Percentiles rank a stretch among this genome's conserved stretches.
phyloP scores from a whole-genome alignment of 2,113 vertebrate species.

The Daboia siamensis region DNA sequence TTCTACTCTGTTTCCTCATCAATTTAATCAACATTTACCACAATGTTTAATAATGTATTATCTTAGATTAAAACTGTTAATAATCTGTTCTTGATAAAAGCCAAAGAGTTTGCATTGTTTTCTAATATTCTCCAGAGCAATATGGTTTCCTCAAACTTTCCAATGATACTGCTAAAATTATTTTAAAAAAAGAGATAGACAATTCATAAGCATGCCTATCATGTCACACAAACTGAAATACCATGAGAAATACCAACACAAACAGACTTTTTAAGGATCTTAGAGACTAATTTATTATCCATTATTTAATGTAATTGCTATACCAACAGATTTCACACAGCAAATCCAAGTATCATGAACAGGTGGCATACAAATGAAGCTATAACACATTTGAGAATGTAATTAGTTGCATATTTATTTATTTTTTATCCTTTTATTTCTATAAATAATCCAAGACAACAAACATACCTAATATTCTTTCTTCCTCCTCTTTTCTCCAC shows the following conservation, averaged over 20 bases:
- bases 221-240: neutral
- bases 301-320: neutral
- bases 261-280: slow-evolving; percentile 2
- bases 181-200: neutral
- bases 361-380: neutral
- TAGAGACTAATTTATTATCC: neutral
- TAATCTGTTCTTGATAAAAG: neutral
- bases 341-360: neutral
- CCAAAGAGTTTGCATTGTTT: neutral
- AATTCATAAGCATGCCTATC: neutral
- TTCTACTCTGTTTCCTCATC: neutral
- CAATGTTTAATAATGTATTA: neutral
- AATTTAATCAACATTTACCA: neutral
- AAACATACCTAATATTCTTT: too few relatives aligned
- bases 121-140: neutral
- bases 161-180: neutral
- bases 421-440: too few relatives aligned
- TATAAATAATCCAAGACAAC: too few relatives aligned
- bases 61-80: neutral
- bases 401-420: neutral
- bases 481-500: too few relatives aligned
- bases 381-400: neutral
- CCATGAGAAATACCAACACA: neutral
- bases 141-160: neutral
- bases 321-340: neutral